Evolutionary conservation across 2,888 invertebrate species (phyloP).

Genomic region (Idaea dimidiata): DNA sequence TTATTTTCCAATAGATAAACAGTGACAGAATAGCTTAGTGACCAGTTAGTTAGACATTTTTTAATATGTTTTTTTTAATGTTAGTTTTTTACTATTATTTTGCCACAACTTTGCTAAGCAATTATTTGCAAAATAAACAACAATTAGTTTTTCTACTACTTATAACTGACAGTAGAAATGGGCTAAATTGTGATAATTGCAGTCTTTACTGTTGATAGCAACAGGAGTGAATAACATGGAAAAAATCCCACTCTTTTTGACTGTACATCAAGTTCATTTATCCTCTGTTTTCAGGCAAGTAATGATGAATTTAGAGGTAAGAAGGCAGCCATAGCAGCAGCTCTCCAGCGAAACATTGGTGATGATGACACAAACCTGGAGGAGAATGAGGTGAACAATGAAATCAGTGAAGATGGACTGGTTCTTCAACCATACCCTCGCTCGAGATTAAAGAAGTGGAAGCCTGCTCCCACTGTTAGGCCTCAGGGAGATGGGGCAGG

Average conservation of each 20-base stretch:
- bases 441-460: slow-evolving; percentile 84
- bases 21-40: too few relatives aligned
- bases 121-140: too few relatives aligned
- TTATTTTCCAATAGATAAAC: too few relatives aligned
- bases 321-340: slow-evolving; percentile 72
- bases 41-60: too few relatives aligned
- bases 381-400: slow-evolving; percentile 59
- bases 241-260: neutral
- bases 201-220: too few relatives aligned
- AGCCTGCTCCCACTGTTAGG: slow-evolving; percentile 84
- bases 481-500: slow-evolving; percentile 89
- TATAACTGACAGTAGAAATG: too few relatives aligned
- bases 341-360: slow-evolving; percentile 50
- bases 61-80: too few relatives aligned
- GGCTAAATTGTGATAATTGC: too few relatives aligned
- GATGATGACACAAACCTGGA: slow-evolving; percentile 64
- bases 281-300: slow-evolving; percentile 15
- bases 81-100: too few relatives aligned
- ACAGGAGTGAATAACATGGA: too few relatives aligned
- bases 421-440: slow-evolving; percentile 55
- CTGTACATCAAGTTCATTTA: neutral
- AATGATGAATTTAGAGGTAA: slow-evolving; percentile 62
- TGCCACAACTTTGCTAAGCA: too few relatives aligned
- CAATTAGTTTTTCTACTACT: too few relatives aligned
- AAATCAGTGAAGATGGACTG: slow-evolving; percentile 59